Conservation (phyloP, 2,113 vertebrate genomes). For the Ahaetulla prasina region DNA sequence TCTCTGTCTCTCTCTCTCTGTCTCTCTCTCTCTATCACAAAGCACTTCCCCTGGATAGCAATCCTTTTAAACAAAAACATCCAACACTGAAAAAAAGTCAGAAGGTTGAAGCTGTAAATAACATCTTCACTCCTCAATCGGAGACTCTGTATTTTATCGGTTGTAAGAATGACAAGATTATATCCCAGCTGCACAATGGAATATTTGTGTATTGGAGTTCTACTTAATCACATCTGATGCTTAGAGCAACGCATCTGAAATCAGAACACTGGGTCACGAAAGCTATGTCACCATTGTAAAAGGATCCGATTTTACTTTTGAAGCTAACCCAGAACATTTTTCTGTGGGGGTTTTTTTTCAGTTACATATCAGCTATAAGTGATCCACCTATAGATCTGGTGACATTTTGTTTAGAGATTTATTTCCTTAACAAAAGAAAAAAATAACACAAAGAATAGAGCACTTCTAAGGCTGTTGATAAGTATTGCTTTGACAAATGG, state of each 20-base stretch:
- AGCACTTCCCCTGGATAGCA: slow-evolving; percentile 30
- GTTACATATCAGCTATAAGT: background rate
- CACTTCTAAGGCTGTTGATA: background rate
- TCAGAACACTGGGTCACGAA: slow-evolving; percentile 41
- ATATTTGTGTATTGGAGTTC: slow-evolving; percentile 42
- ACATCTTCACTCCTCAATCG: slow-evolving; percentile 40
- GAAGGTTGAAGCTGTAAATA: slow-evolving; percentile 46
- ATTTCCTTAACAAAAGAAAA: background rate
- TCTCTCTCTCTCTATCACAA: background rate
- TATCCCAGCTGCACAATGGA: slow-evolving; percentile 34
- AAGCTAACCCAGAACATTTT: slow-evolving; percentile 49
- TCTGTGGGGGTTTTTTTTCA: slow-evolving; percentile 25
- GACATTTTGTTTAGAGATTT: background rate
- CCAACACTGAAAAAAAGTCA: slow-evolving; percentile 24
- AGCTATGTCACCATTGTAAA: slow-evolving; percentile 50
- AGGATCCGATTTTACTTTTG: slow-evolving; percentile 45
- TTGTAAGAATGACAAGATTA: slow-evolving; percentile 45
- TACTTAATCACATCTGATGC: slow-evolving; percentile 46
- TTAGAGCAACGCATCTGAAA: slow-evolving; percentile 58
- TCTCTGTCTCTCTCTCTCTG: too few species aligned
- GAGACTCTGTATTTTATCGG: slow-evolving; percentile 42
- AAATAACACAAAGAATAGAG: background rate
- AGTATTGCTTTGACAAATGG: background rate
- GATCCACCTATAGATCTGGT: background rate
- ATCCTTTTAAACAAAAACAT: slow-evolving; percentile 28